phyloP scores from a whole-genome alignment of 2,113 vertebrate genomes.

The Alligator sinensis region DNA sequence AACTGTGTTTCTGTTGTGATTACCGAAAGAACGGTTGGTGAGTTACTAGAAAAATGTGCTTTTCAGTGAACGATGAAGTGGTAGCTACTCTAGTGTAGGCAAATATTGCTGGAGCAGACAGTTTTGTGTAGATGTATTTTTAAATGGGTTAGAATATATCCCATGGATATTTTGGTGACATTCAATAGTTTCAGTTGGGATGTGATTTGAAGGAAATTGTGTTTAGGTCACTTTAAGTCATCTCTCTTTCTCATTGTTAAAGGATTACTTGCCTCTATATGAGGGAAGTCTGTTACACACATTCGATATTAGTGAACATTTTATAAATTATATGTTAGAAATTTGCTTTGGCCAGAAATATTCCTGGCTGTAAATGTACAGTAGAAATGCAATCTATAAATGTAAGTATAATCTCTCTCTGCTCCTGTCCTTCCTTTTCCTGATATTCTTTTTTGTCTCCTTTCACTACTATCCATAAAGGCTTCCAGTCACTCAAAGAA shows the following conservation, averaged over 20 bases:
- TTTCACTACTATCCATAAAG: neutral
- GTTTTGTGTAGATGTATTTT: neutral
- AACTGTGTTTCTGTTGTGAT: neutral
- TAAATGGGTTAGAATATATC: neutral
- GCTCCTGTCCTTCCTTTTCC: neutral
- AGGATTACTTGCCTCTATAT: neutral
- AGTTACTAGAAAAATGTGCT: neutral
- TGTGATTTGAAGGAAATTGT: neutral
- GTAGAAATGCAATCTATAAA: neutral
- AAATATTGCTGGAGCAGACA: neutral
- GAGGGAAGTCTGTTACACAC: neutral
- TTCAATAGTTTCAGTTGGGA: neutral
- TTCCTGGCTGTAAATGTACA: accelerated
- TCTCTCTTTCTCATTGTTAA: neutral
- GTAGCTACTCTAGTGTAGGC: neutral
- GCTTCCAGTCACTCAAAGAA: neutral
- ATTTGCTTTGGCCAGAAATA: neutral
- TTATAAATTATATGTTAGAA: neutral
- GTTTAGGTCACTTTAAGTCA: neutral
- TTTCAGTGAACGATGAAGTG: neutral
- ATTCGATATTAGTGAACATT: neutral
- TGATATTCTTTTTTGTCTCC: neutral
- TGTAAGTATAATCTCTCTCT: neutral
- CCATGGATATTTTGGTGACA: neutral
- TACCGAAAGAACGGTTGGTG: neutral